Evolutionary conservation across 2,797 vertebrate genomes (phyloP), one percentile per base, ranked within the genome.

Genomic region (Coendou prehensilis): DNA sequence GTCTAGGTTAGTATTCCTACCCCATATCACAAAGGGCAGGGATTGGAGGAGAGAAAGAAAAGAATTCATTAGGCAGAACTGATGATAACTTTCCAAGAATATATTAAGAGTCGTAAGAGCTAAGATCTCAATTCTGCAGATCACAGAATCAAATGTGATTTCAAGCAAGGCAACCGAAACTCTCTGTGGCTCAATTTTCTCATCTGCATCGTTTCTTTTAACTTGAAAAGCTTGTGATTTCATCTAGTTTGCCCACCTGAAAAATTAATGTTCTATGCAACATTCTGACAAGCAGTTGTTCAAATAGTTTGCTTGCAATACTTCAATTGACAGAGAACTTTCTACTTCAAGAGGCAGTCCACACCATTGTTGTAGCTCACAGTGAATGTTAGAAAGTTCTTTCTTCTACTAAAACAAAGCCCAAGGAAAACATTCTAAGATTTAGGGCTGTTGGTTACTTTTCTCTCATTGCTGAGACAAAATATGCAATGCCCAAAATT

Each of bases 221-320:
- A 69, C 7, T 89, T 94, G 41, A 92, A 91, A 93, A 45, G 45
- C 87, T 88, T 90, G 37, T 63, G 52, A 89, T 2, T 75, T 92
- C 82, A 87, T 90, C 41, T 94, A 64, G 17, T 84, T 47, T 75
- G 30, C 9, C 20, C 28, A 87, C 33, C 18, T 79, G 47, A 90
- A 94, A 88, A 92, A 82, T 28, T 64, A 79, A 56, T 37, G 79
- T 93, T 84, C 50, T 96, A 18, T 97, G 87, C 11, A 87, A 87
- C 6, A 91, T 88, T 47, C 69, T 88, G 50, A 95, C n/a, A 89
- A 73, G 47, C 23, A 56, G 45, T 84, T 93, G 14, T 89, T 86
- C 41, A 87, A 87, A 57, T 54, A 61, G 37, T 92, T 97, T 92
- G 28, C 41, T 87, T 95, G 76, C 54, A 92, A 50, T 79, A 87